Conservation (phyloP, 1,140 invertebrate genomes). For the Drosophila setifemur region DNA sequence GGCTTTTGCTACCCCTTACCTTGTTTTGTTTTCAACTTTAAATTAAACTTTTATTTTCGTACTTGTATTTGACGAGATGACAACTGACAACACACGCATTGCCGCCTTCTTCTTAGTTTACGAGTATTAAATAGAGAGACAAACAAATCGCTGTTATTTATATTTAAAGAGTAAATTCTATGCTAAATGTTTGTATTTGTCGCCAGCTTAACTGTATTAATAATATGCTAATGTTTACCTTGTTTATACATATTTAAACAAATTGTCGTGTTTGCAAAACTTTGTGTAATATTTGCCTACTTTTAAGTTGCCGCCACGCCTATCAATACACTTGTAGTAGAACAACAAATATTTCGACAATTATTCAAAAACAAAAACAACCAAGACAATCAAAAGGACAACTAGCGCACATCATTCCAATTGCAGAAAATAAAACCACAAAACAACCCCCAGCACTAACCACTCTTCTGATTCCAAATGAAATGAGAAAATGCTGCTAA, state of each 20-base stretch:
- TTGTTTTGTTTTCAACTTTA: slow-evolving; percentile 45
- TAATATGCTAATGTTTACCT: slow-evolving; percentile 77
- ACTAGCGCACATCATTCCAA: slow-evolving; percentile 63
- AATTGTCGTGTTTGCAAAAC: slow-evolving; percentile 70
- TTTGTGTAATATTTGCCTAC: slow-evolving; percentile 79
- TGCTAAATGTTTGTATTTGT: slow-evolving; percentile 63
- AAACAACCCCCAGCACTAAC: not conserved
- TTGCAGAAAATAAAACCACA: slow-evolving; percentile 2
- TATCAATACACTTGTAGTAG: slow-evolving; percentile 19
- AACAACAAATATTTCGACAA: slow-evolving; percentile 31
- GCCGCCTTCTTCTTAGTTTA: slow-evolving; percentile 62
- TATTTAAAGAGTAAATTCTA: slow-evolving; percentile 64
- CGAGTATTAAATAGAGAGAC: slow-evolving; percentile 54
- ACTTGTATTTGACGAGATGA: slow-evolving; percentile 21
- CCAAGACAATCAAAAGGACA: slow-evolving; percentile 9
- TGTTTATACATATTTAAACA: slow-evolving; percentile 73
- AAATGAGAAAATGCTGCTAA: slow-evolving; percentile 30
- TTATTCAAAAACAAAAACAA: slow-evolving; percentile 15
- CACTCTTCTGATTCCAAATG: slow-evolving; percentile 34
- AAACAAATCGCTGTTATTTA: slow-evolving; percentile 57
- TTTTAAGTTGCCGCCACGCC: slow-evolving; percentile 71
- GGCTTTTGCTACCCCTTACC: slow-evolving; percentile 57
- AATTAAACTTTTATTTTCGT: slow-evolving; percentile 29
- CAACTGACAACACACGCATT: slow-evolving; percentile 54
- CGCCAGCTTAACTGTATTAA: slow-evolving; percentile 78